phyloP scores from a whole-genome alignment of 2,888 invertebrate genomes.

The Dolichomitus sp. region DNA sequence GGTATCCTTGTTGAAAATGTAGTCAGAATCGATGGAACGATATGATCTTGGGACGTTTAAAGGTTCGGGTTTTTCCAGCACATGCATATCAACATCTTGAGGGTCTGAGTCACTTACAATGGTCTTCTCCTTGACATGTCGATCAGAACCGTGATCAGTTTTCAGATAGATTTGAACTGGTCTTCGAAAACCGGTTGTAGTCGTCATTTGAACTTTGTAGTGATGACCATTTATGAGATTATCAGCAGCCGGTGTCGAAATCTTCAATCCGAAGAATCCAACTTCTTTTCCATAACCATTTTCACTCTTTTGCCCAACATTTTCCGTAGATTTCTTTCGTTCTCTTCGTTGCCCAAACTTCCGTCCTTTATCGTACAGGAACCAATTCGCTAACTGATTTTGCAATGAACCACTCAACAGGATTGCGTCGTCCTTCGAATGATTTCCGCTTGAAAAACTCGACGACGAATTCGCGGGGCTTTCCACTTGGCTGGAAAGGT shows the following conservation, averaged over 20 bases:
- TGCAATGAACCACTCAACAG: constrained; percentile 59
- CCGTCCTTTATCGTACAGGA: constrained; percentile 40
- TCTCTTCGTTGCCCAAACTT: constrained; percentile 14
- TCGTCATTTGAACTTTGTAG: constrained; percentile 44
- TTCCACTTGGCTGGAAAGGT: constrained; percentile 32
- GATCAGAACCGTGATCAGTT: constrained; percentile 29
- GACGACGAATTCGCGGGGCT: constrained; percentile 45
- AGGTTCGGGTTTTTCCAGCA: constrained; percentile 10
- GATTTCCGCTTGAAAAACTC: constrained; percentile 58
- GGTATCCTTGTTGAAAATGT: constrained; percentile 42
- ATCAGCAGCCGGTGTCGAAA: background rate
- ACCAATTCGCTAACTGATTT: constrained; percentile 64
- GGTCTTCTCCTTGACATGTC: background rate
- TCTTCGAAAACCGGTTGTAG: constrained; percentile 13
- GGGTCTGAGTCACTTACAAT: background rate
- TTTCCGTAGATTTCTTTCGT: constrained; percentile 20
- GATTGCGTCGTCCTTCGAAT: constrained; percentile 50
- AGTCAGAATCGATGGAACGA: constrained; percentile 63
- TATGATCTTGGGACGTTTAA: constrained; percentile 41
- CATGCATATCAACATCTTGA: background rate
- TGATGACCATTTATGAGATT: constrained; percentile 32
- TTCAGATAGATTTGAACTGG: constrained; percentile 45
- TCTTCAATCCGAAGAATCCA: constrained; percentile 3
- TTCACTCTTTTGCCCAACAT: constrained; percentile 37
- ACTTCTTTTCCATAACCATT: constrained; percentile 21